Evolutionary conservation across 2,888 invertebrate genomes (phyloP).

Genomic region (Troides helena): DNA sequence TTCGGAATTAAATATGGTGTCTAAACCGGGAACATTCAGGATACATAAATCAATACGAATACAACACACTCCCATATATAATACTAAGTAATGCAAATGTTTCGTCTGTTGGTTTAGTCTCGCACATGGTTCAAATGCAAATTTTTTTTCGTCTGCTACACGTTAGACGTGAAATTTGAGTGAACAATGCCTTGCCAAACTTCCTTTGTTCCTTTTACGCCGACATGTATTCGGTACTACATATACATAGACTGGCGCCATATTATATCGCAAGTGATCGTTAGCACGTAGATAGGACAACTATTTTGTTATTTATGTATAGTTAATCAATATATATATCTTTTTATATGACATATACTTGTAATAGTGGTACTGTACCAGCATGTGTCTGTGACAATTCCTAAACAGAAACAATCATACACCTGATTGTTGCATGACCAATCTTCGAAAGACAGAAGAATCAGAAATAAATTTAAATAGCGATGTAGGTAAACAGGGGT

Average conservation of each 20-base stretch:
- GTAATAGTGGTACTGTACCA: no score
- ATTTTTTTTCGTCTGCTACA: slow-evolving; percentile 58
- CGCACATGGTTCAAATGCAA: slow-evolving; percentile 57
- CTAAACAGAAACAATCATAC: no score
- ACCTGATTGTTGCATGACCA: no score
- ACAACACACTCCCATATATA: background rate
- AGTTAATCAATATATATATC: background rate
- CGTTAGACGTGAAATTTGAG: slow-evolving; percentile 53
- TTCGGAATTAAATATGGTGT: background rate
- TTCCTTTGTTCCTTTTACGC: slow-evolving; percentile 74
- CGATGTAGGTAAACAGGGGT: no score
- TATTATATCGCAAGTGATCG: slow-evolving; percentile 35
- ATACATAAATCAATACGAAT: slow-evolving; percentile 6
- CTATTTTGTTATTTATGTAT: background rate
- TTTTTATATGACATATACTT: background rate
- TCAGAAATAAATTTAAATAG: no score
- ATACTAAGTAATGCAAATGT: background rate
- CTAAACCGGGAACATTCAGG: background rate
- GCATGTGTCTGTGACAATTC: no score
- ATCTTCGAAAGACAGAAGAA: no score
- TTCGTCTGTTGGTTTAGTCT: slow-evolving; percentile 49
- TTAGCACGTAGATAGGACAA: slow-evolving; percentile 31
- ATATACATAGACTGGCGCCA: slow-evolving; percentile 50
- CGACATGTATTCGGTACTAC: slow-evolving; percentile 41
- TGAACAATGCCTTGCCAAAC: slow-evolving; percentile 69